Evolutionary conservation across 1,140 invertebrate genomes (phyloP), one percentile per base, ranked within the genome.

Genomic region (Cherax quadricarinatus): DNA sequence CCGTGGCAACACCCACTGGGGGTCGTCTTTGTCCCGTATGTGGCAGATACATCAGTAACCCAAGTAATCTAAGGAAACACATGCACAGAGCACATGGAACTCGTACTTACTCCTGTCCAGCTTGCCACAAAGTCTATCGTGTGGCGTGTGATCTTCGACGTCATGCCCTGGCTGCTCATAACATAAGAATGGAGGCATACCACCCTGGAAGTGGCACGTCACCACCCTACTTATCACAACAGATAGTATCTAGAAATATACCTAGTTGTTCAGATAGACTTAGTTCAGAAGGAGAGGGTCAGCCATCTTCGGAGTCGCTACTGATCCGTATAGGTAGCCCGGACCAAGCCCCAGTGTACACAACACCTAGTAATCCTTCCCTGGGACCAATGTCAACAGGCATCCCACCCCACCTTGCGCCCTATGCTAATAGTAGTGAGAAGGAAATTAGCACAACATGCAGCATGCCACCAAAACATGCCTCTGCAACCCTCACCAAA

Each of bases 41-140:
- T 88, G 85, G 85, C 41, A 81, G 91, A 51, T 75, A 57, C 62
- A 92, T 92, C 78, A 92, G 91, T 86, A 92, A 92, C 73, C 84
- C 91, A 18, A 92, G 91, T 78, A 92, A 92, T 62, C 66, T 92
- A 70, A 79, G 91, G 41, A 92, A 92, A 88, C 91, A 92, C 51
- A 92, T 92, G 75, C 85, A 88, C 66, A 78, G 91, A 18, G 86
- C 91, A 16, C 91, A 92, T 78, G 86, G 91, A 94, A 97, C 98
- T 95, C 99, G 99, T 94, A 98, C 98, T 0, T 99, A 98, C 95
- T 97, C 98, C 94, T 99, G 98, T 94, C 96, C 97, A 88, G 97
- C 97, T 0, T 99, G 98, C 94, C 97, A 97, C 57, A 98, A 98
- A 95, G 97, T 98, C 2, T 98, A 98, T 95, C 96, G 98, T 53